Percentiles rank a stretch among this genome's conserved stretches.
These are phyloP conservation scores for Himalopsyche japonica DNA, from an alignment of 2,888 invertebrate species.

Conservation along the genomic window DNA sequence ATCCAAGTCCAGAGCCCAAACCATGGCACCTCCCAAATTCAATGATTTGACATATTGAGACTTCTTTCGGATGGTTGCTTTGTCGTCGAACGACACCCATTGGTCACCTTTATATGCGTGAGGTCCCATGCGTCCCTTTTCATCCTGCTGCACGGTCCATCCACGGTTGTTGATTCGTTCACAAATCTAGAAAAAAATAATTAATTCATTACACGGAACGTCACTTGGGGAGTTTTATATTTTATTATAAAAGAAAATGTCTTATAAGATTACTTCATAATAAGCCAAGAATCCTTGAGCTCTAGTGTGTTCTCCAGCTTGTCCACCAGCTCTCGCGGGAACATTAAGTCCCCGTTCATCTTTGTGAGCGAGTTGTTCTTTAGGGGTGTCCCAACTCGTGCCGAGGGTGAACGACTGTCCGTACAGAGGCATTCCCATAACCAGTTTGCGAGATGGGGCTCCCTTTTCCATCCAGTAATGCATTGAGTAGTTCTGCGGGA, in stretches of 20 bases:
- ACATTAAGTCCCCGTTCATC: slow-evolving; percentile 71
- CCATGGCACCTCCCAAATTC: slow-evolving; percentile 85
- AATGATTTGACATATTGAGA: slow-evolving; percentile 76
- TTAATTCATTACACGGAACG: background rate
- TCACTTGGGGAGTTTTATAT: background rate
- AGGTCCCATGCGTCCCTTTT: slow-evolving; percentile 79
- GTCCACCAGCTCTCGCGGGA: slow-evolving; percentile 76
- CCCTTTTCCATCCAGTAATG: slow-evolving; percentile 88
- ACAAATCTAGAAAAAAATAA: slow-evolving; percentile 66
- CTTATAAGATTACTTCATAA: slow-evolving; percentile 66
- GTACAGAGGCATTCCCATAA: slow-evolving; percentile 89
- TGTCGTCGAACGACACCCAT: slow-evolving; percentile 91
- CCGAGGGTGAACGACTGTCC: slow-evolving; percentile 79
- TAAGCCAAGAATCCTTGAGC: slow-evolving; percentile 87
- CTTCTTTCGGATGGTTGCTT: slow-evolving; percentile 76
- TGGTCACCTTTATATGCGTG: slow-evolving; percentile 85
- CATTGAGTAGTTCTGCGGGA: slow-evolving; percentile 76
- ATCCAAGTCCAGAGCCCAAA: slow-evolving; percentile 89
- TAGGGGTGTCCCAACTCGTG: slow-evolving; percentile 43
- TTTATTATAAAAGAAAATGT: too few relatives aligned
- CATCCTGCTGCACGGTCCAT: slow-evolving; percentile 81
- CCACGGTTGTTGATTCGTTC: slow-evolving; percentile 75
- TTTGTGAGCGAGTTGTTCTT: slow-evolving; percentile 55
- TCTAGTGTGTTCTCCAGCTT: slow-evolving; percentile 82
- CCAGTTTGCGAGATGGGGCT: slow-evolving; percentile 76